Evolutionary conservation across 1,140 invertebrate genomes (phyloP).

Genomic region (Rhysida immarginata): DNA sequence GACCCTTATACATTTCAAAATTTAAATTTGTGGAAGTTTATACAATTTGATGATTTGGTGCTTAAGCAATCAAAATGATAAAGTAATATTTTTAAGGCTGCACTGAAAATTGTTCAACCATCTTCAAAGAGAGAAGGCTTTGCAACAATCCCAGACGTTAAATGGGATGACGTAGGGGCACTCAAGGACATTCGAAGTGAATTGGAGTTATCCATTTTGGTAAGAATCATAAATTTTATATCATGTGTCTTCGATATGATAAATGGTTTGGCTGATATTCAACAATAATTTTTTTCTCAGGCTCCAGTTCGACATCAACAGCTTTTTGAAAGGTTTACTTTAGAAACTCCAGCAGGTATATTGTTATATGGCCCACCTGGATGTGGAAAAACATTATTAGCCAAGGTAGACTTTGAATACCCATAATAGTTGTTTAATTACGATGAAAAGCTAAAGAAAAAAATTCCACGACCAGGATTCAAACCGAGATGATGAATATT

Average conservation of each 20-base stretch:
- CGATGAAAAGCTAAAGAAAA: too few relatives aligned
- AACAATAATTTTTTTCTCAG: conserved; percentile 31
- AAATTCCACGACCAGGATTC: too few relatives aligned
- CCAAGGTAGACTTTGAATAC: too few relatives aligned
- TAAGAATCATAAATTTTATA: conserved; percentile 25
- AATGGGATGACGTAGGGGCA: conserved; percentile 94
- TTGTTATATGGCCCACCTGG: conserved; percentile 87
- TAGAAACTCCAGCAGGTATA: conserved; percentile 67
- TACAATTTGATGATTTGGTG: too few relatives aligned
- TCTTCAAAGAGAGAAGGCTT: conserved; percentile 93
- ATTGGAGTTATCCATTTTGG: conserved; percentile 75
- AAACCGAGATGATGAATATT: too few relatives aligned
- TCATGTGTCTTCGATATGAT: neutral
- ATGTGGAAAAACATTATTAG: conserved; percentile 76
- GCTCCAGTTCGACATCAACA: conserved; percentile 77
- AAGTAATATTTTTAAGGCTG: conserved; percentile 35
- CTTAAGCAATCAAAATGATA: too few relatives aligned
- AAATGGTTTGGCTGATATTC: conserved; percentile 6
- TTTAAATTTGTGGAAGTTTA: too few relatives aligned
- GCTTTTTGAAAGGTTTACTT: conserved; percentile 55
- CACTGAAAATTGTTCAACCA: conserved; percentile 70
- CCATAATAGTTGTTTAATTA: too few relatives aligned
- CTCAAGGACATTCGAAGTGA: conserved; percentile 73
- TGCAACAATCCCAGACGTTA: conserved; percentile 89
- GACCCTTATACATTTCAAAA: too few relatives aligned